phyloP scores from a whole-genome alignment of 2,888 invertebrate species.

The Melinopterus prodromus region DNA sequence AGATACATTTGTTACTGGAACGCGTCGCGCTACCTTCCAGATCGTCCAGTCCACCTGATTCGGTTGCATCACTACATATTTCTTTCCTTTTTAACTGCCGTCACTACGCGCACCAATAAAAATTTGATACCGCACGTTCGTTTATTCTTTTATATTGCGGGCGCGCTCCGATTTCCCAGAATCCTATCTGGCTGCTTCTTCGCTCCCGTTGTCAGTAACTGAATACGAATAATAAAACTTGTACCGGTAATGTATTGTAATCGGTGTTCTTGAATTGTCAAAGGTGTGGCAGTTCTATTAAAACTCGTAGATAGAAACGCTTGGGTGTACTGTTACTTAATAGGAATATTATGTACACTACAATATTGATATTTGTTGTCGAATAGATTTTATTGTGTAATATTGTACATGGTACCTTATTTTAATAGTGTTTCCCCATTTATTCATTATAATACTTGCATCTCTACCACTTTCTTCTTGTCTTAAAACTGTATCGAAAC shows the following conservation, averaged over 20 bases:
- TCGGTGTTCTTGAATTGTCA: background rate
- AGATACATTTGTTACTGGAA: conserved; percentile 28
- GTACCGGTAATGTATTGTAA: background rate
- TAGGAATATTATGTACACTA: background rate
- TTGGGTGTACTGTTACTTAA: background rate
- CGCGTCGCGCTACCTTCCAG: conserved; percentile 18
- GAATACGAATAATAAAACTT: background rate
- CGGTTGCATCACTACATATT: background rate
- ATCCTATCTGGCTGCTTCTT: background rate
- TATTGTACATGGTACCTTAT: too few species aligned
- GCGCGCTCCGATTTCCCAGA: background rate
- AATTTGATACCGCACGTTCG: background rate
- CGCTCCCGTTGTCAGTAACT: background rate
- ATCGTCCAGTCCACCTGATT: background rate
- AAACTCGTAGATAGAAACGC: background rate
- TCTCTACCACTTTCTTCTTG: too few species aligned
- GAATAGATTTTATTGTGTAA: too few species aligned
- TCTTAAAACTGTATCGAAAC: too few species aligned
- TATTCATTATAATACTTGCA: too few species aligned
- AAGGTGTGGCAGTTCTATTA: background rate
- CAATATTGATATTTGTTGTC: background rate
- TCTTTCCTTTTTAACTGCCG: background rate
- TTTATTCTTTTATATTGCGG: background rate
- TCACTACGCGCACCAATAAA: background rate
- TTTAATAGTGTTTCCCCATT: too few species aligned